phyloP scores from a whole-genome alignment of 2,888 invertebrate species.

The Blomia tropicalis region DNA sequence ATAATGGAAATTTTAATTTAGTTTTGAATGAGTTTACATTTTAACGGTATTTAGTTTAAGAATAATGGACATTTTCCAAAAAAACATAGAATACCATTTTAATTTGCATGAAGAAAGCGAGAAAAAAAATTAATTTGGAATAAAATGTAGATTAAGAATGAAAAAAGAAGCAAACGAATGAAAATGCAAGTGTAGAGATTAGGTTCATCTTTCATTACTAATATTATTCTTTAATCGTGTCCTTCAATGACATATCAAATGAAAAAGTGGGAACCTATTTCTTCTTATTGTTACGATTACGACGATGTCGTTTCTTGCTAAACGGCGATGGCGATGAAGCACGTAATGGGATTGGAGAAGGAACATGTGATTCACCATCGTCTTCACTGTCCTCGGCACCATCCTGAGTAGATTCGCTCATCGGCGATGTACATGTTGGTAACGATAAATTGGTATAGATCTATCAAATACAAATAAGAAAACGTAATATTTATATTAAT shows the following conservation, averaged over 20 bases:
- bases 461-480: neutral
- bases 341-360: conserved; percentile 17
- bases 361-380: neutral
- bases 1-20: too few species aligned
- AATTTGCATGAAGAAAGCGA: too few species aligned
- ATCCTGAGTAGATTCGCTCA: neutral
- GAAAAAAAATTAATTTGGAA: too few species aligned
- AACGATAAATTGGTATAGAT: neutral
- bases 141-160: too few species aligned
- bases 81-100: too few species aligned
- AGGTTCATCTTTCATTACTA: too few species aligned
- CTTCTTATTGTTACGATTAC: conserved; percentile 7
- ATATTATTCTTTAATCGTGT: too few species aligned
- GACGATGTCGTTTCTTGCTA: conserved; percentile 13
- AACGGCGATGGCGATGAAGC: conserved; percentile 19
- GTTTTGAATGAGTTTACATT: too few species aligned
- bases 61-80: too few species aligned
- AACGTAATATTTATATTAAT: neutral
- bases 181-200: neutral
- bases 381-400: neutral
- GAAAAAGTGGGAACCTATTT: neutral
- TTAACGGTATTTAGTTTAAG: too few species aligned
- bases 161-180: neutral
- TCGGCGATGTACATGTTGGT: neutral
- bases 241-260: too few species aligned